Evolutionary conservation across 2,113 vertebrate species (phyloP).

Genomic region (Cricetomys ansorgei): DNA sequence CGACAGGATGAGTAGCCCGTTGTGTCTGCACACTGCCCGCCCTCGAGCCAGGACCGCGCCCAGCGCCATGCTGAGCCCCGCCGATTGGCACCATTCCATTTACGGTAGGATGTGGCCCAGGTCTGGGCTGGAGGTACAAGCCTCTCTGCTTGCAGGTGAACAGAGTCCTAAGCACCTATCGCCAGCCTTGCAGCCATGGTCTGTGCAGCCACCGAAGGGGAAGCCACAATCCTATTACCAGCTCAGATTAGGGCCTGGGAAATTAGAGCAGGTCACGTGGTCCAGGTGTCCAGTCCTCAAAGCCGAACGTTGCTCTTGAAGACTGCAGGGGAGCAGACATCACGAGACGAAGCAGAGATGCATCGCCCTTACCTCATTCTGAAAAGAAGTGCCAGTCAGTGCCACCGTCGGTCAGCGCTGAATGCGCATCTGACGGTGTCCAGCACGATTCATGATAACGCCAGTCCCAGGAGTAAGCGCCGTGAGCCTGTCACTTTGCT

Average conservation of each 20-base stretch:
- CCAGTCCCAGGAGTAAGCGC: background rate
- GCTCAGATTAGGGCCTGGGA: slow-evolving; percentile 95
- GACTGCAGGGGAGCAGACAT: background rate
- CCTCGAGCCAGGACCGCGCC: slow-evolving; percentile 91
- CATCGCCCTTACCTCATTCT: background rate
- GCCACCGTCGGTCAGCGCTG: background rate
- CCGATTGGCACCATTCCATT: slow-evolving; percentile 73
- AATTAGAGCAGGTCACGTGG: slow-evolving; percentile 90
- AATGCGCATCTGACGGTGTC: background rate
- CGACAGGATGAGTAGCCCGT: slow-evolving; percentile 96
- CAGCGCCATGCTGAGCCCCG: slow-evolving; percentile 89
- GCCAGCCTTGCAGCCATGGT: slow-evolving; percentile 89
- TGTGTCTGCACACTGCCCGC: slow-evolving; percentile 95
- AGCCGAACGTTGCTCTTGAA: background rate
- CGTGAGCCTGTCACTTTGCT: background rate
- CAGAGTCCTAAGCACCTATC: slow-evolving; percentile 77
- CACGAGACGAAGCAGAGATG: background rate
- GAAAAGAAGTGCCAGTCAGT: background rate
- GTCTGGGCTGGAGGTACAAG: slow-evolving; percentile 77
- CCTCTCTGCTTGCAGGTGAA: slow-evolving; percentile 80
- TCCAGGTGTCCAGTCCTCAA: background rate
- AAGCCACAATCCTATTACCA: slow-evolving; percentile 98
- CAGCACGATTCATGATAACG: background rate
- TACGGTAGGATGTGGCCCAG: background rate
- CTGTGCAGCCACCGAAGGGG: slow-evolving; percentile 93